Evolutionary conservation across 2,888 invertebrate species (phyloP).

Genomic region (Odontothrips loti): DNA sequence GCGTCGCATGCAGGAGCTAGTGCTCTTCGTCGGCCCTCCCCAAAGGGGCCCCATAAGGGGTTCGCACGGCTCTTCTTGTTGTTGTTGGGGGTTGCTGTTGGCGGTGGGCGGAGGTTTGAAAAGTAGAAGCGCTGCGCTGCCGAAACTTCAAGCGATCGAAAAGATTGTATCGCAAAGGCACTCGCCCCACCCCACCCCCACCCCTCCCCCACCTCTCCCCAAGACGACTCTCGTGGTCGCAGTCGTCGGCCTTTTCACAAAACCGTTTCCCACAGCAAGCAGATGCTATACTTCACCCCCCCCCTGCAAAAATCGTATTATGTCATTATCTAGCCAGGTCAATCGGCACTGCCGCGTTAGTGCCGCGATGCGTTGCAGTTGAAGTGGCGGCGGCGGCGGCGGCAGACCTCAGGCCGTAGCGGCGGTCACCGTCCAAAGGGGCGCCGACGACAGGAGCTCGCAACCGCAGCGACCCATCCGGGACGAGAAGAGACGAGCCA

Average conservation of each 20-base stretch:
- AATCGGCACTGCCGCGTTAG: background rate
- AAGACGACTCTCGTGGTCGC: background rate
- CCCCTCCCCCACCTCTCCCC: background rate
- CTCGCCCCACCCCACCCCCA: background rate
- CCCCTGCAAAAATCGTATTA: background rate
- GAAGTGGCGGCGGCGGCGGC: background rate
- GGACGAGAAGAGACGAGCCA: too few relatives aligned
- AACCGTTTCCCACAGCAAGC: background rate
- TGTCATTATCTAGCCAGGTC: conserved; percentile 1
- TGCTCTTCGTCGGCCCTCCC: too few relatives aligned
- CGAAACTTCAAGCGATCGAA: too few relatives aligned
- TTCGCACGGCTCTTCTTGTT: too few relatives aligned
- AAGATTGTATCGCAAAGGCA: background rate
- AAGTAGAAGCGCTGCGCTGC: too few relatives aligned
- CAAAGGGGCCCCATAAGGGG: too few relatives aligned
- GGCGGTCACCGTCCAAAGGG: background rate
- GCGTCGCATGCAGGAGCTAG: too few relatives aligned
- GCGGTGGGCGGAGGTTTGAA: too few relatives aligned
- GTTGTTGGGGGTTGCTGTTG: too few relatives aligned
- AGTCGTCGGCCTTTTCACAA: background rate
- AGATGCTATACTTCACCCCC: background rate
- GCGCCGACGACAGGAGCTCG: background rate
- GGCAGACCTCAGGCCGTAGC: background rate
- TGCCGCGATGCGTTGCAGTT: background rate
- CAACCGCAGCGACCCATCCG: background rate